Evolutionary conservation across 2,888 invertebrate genomes (phyloP), one percentile per base, ranked within the genome.

Genomic region (Biston betularia): DNA sequence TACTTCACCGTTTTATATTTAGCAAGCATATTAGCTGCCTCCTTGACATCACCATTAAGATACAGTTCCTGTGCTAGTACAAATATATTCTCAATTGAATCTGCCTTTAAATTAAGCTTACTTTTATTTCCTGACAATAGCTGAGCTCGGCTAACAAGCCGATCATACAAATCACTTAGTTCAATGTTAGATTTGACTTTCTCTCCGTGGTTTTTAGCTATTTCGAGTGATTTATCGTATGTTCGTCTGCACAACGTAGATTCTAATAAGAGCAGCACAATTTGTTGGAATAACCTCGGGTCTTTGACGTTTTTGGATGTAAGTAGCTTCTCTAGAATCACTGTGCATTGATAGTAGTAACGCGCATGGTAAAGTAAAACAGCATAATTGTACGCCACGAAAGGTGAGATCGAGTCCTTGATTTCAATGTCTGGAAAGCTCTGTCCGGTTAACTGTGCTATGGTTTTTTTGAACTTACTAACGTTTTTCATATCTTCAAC

Each of bases 361-460:
- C 95, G 95, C 8, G 96, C 95, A 79, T 97, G 97, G 85, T 96
- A 97, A 8, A 97, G 90, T 45, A 97, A 79, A 4, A 98, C 95
- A 9, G 97, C 97, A 82, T 97, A 96, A 85, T 97, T 98, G 87
- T 96, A 98, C 75, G 96, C 95, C 59, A 96, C 80, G 71, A 87
- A 90, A 0, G 91, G 92, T 66, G 86, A 84, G 52, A 75, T 81
- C 0, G 84, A 76, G 59, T 93, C 94, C 71, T 87, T 89, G 0
- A 87, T 78, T 63, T 93, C 93, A 9, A 88, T 83, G 33, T 93
- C 90, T 3, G 92, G 90, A 69, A 92, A 93, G 49, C 79, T 82
- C 34, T 95, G 93, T 2, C 94, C 94, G 60, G 95, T 95, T 52
- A 96, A 90, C 33, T 95, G 93, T 42, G 95, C 94, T 33, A 98